Evolutionary conservation across 2,888 invertebrate species (phyloP).

Genomic region (Clivina fossor): DNA sequence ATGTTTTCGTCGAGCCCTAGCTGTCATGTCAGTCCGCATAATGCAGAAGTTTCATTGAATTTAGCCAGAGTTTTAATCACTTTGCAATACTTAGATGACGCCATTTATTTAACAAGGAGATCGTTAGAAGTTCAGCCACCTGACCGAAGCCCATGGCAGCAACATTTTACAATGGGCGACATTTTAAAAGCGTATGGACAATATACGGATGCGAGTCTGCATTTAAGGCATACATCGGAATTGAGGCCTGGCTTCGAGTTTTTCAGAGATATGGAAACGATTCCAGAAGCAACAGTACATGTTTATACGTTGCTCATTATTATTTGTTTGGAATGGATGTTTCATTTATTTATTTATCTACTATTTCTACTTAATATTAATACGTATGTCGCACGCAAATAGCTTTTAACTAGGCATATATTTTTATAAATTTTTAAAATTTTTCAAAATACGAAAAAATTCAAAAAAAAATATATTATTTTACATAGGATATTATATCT

Average conservation of each 20-base stretch:
- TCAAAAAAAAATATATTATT: too few relatives aligned
- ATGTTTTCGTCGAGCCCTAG: slow-evolving; percentile 83
- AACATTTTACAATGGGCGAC: slow-evolving; percentile 88
- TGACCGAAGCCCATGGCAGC: slow-evolving; percentile 86
- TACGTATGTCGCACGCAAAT: too few relatives aligned
- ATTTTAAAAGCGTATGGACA: slow-evolving; percentile 90
- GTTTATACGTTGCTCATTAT: slow-evolving; percentile 86
- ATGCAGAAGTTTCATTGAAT: slow-evolving; percentile 83
- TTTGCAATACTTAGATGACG: slow-evolving; percentile 86
- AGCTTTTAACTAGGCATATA: too few relatives aligned
- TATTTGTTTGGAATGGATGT: slow-evolving; percentile 81
- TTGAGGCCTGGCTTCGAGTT: slow-evolving; percentile 83
- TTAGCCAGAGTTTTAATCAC: slow-evolving; percentile 82
- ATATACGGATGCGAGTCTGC: slow-evolving; percentile 82
- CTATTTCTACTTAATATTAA: too few relatives aligned
- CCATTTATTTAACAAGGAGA: slow-evolving; percentile 81
- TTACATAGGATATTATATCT: too few relatives aligned
- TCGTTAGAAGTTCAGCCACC: slow-evolving; percentile 84
- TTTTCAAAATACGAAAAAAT: too few relatives aligned
- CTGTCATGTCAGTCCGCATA: slow-evolving; percentile 83
- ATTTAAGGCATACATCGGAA: slow-evolving; percentile 79
- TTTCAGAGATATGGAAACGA: slow-evolving; percentile 78
- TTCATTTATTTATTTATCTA: too few relatives aligned
- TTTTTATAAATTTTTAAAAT: too few relatives aligned
- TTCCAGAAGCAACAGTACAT: slow-evolving; percentile 79